Percentiles rank a stretch among this genome's conserved stretches.
Evolutionary conservation across 2,797 vertebrate genomes (phyloP).

Genomic region (Poliocrania exsul): DNA sequence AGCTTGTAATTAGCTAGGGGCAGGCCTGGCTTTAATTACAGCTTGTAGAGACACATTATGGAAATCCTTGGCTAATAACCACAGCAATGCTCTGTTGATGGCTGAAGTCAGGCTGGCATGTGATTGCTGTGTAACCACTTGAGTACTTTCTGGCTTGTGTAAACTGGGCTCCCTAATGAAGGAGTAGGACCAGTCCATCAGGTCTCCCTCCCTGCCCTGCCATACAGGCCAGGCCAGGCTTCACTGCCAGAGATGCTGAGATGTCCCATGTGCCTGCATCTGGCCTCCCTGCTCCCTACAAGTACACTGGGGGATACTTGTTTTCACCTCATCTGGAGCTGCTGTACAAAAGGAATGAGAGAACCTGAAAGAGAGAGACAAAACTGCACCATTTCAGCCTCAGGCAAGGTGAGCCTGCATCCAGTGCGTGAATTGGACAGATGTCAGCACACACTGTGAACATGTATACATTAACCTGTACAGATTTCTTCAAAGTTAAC

Average conservation of each 20-base stretch:
- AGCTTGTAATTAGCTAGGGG: slow-evolving; percentile 51
- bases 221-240: background rate
- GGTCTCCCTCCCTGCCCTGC: background rate
- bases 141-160: background rate
- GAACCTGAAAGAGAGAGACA: background rate
- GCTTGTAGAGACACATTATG: slow-evolving; percentile 47
- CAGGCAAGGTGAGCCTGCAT: background rate
- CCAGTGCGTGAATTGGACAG: background rate
- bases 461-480: background rate
- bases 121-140: background rate
- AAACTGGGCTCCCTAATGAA: background rate
- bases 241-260: background rate
- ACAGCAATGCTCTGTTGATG: background rate
- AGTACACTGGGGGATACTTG: background rate
- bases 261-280: background rate
- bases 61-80: slow-evolving; percentile 59
- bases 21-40: slow-evolving; percentile 58
- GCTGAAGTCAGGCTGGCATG: slow-evolving; percentile 35
- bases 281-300: background rate
- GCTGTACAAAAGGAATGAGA: background rate
- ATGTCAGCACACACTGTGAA: background rate
- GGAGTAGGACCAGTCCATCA: background rate
- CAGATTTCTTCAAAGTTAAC: background rate
- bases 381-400: background rate
- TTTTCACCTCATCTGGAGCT: background rate